phyloP scores from a whole-genome alignment of 2,888 invertebrate species.

The Tiliacea aurago region DNA sequence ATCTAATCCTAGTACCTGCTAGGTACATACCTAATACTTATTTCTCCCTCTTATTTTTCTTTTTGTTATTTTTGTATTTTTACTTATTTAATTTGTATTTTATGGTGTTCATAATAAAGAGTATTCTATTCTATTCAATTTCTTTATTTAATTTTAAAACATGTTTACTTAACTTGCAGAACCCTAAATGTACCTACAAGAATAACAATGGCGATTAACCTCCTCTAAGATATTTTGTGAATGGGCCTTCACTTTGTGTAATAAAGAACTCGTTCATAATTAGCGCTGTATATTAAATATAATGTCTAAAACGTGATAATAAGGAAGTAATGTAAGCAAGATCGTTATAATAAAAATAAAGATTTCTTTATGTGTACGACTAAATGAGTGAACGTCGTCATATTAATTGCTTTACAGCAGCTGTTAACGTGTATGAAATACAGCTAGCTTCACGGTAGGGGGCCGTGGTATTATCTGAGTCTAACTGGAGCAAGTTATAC shows the following conservation, averaged over 20 bases:
- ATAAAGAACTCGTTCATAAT: constrained; percentile 86
- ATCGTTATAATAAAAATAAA: constrained; percentile 86
- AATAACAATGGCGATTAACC: constrained; percentile 85
- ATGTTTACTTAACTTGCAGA: constrained; percentile 42
- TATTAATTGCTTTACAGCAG: constrained; percentile 84
- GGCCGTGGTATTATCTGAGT: constrained; percentile 69
- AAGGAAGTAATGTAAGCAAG: constrained; percentile 88
- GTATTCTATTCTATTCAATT: no score
- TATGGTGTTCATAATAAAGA: no score
- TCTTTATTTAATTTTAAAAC: background rate
- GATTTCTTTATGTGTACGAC: constrained; percentile 87
- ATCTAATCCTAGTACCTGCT: no score
- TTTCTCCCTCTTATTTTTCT: background rate
- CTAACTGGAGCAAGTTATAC: constrained; percentile 55
- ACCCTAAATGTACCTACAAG: constrained; percentile 75
- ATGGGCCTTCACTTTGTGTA: constrained; percentile 81
- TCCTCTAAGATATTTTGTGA: constrained; percentile 82
- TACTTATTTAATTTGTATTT: no score
- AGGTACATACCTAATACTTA: background rate
- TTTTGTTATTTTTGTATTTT: no score
- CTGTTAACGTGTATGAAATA: constrained; percentile 80
- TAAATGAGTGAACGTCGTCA: constrained; percentile 83
- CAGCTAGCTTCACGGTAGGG: constrained; percentile 76
- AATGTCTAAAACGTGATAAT: constrained; percentile 87
- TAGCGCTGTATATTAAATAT: constrained; percentile 88